phyloP scores from a whole-genome alignment of 2,797 vertebrate species.

The Phylloscopus collybita region DNA sequence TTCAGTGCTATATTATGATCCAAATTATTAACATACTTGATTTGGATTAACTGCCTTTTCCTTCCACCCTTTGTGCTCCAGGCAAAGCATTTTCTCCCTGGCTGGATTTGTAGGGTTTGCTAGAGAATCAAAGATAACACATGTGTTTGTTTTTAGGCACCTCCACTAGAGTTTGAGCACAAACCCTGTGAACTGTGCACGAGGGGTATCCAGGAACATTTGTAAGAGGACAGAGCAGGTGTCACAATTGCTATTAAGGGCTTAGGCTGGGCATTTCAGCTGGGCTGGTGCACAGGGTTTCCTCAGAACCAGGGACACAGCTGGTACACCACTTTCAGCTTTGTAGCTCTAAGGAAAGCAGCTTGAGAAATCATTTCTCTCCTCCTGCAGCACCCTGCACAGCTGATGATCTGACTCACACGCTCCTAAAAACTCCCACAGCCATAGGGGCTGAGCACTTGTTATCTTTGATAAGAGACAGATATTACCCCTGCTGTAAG shows the following conservation, averaged over 20 bases:
- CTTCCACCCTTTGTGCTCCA: neutral
- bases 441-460: neutral
- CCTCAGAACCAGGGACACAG: neutral
- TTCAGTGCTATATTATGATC: neutral
- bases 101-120: neutral
- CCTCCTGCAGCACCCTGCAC: neutral
- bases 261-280: neutral
- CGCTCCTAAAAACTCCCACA: neutral
- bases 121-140: neutral
- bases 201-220: neutral
- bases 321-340: neutral
- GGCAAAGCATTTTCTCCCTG: neutral
- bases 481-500: neutral
- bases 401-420: neutral
- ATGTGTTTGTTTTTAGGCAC: neutral
- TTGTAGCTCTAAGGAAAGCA: neutral
- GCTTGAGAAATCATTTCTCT: neutral
- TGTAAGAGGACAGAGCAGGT: neutral
- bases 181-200: neutral
- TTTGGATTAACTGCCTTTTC: neutral
- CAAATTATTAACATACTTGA: neutral
- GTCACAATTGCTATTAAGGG: neutral
- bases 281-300: neutral
- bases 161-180: neutral
- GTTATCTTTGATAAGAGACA: neutral